Evolutionary conservation across 2,113 vertebrate species (phyloP).

Genomic region (Pitta sordida): DNA sequence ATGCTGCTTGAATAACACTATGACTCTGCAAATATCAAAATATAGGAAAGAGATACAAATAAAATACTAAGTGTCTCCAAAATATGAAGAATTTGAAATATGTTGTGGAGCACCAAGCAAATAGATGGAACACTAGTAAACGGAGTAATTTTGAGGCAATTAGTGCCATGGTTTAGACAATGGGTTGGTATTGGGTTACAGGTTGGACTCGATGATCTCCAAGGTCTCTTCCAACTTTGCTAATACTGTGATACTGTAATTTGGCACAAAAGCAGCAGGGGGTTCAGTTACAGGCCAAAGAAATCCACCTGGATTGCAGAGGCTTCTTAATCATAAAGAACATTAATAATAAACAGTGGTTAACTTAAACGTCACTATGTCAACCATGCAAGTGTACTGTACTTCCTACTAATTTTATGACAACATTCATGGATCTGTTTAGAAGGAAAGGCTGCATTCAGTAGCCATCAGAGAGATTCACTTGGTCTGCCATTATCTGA

Average conservation of each 20-base stretch:
- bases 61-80: neutral
- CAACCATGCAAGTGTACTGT: neutral
- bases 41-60: neutral
- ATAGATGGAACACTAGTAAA: neutral
- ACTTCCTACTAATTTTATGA: neutral
- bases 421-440: neutral
- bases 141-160: no score
- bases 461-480: neutral
- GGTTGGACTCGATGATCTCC: no score
- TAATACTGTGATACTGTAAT: no score
- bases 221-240: no score
- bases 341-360: neutral
- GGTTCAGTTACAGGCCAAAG: neutral
- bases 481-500: neutral
- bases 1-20: neutral
- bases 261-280: neutral
- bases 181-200: no score
- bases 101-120: neutral
- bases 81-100: neutral
- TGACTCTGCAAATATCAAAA: neutral
- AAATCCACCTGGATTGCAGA: neutral
- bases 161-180: no score
- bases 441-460: neutral
- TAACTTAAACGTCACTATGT: fast-evolving
- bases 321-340: neutral